These are phyloP conservation scores for Eulemur rufifrons DNA, from an alignment of 2,113 vertebrate genomes.

Conservation along the genomic window DNA sequence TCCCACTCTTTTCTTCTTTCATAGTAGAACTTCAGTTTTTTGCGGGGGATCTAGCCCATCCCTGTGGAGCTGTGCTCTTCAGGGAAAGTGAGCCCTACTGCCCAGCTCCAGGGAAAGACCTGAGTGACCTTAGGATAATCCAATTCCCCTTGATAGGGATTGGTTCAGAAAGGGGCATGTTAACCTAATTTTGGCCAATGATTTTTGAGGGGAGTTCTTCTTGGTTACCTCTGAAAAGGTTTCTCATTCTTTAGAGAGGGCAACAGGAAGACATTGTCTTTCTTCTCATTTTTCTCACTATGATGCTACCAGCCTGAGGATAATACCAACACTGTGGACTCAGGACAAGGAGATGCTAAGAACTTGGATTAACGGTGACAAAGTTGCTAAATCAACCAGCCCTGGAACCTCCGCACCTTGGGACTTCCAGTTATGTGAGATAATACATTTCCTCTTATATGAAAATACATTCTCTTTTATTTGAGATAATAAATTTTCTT, in stretches of 20 bases:
- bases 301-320: not conserved
- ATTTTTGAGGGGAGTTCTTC: not conserved
- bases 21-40: not conserved
- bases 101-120: not conserved
- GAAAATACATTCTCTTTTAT: constrained; percentile 1
- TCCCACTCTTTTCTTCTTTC: not conserved
- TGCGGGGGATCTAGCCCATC: not conserved
- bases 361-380: not conserved
- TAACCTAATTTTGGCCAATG: not conserved
- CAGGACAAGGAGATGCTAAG: not conserved
- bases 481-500: not conserved
- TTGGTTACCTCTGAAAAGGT: not conserved
- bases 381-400: not conserved
- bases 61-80: not conserved
- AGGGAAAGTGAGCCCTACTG: not conserved
- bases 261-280: not conserved
- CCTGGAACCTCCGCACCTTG: not conserved
- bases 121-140: not conserved
- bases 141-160: not conserved
- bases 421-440: not conserved
- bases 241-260: not conserved
- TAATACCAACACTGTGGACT: not conserved
- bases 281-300: not conserved
- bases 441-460: not conserved
- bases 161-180: not conserved